A percentile compares a stretch with the other conserved stretches of the same genome.
These are phyloP conservation scores for Cataglyphis altisquamis DNA, from an alignment of 2,888 invertebrate species.

Conservation along the genomic window DNA sequence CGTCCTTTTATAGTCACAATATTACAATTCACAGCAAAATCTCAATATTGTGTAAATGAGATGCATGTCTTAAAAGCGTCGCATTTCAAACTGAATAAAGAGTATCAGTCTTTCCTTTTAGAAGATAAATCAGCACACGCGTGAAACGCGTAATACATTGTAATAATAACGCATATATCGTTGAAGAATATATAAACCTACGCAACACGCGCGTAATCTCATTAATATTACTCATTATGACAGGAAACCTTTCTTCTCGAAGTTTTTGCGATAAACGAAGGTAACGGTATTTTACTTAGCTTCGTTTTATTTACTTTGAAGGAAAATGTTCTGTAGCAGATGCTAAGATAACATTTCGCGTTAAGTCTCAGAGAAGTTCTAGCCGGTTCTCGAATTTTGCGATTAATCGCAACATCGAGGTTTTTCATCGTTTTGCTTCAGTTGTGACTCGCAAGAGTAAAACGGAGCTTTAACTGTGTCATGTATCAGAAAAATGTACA, in stretches of 20 bases:
- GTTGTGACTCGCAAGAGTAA: constrained; percentile 9
- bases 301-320: constrained; percentile 4
- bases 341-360: constrained; percentile 39
- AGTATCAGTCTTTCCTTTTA: constrained; percentile 72
- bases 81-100: constrained; percentile 66
- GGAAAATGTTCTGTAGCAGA: constrained; percentile 5
- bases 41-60: constrained; percentile 54
- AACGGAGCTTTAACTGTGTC: background rate
- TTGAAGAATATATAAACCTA: constrained; percentile 58
- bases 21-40: constrained; percentile 60
- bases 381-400: background rate
- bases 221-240: constrained; percentile 54
- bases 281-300: background rate
- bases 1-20: constrained; percentile 24
- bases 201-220: constrained; percentile 30
- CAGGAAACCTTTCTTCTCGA: background rate
- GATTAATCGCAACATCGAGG: constrained; percentile 12
- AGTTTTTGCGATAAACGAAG: background rate
- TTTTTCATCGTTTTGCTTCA: background rate
- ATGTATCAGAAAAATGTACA: constrained; percentile 27
- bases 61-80: constrained; percentile 52
- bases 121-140: constrained; percentile 64
- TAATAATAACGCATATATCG: constrained; percentile 26
- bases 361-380: constrained; percentile 55
- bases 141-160: constrained; percentile 35